phyloP scores from a whole-genome alignment of 2,888 invertebrate species.

The Eupithecia abbreviata region DNA sequence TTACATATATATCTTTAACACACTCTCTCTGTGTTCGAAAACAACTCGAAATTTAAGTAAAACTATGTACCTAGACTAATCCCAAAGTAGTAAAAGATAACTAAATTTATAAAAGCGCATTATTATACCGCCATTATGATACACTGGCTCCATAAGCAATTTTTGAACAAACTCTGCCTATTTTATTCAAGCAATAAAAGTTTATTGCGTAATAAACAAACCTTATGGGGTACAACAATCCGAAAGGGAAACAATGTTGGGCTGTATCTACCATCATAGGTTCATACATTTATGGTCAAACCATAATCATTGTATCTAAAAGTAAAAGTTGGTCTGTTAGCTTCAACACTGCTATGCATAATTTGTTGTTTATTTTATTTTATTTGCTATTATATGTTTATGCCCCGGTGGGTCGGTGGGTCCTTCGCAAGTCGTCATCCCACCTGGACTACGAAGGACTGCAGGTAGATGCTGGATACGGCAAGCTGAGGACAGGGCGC shows the following conservation, averaged over 20 bases:
- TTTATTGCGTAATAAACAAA: constrained; percentile 10
- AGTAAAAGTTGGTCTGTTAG: background rate
- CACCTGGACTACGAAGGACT: too few relatives aligned
- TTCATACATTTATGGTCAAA: background rate
- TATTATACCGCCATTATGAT: background rate
- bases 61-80: too few relatives aligned
- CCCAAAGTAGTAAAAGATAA: background rate
- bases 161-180: background rate
- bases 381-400: too few relatives aligned
- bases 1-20: too few relatives aligned
- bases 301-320: background rate
- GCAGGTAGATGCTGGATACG: too few relatives aligned
- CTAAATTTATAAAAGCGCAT: background rate
- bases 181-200: constrained; percentile 13
- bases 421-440: too few relatives aligned
- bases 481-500: too few relatives aligned
- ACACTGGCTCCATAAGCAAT: background rate
- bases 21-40: too few relatives aligned
- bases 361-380: too few relatives aligned
- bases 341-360: too few relatives aligned
- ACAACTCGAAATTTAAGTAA: too few relatives aligned
- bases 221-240: constrained; percentile 13
- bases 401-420: too few relatives aligned
- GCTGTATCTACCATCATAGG: background rate
- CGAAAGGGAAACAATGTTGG: constrained; percentile 17